Conservation (phyloP, 2,888 invertebrate species). For the Tinea semifulvella region DNA sequence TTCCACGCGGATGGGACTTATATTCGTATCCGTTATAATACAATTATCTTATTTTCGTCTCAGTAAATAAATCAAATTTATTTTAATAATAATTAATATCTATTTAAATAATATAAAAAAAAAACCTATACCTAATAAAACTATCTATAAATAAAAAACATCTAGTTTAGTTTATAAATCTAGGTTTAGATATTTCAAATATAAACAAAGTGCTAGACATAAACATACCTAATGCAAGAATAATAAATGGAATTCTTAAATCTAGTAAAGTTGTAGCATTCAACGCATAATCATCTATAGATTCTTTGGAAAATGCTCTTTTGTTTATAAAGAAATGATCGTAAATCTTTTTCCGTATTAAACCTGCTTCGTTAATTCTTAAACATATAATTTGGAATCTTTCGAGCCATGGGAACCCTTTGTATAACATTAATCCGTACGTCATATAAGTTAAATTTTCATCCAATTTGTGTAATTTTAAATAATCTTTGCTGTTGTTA, state of each 20-base stretch:
- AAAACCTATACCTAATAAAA: too few species aligned
- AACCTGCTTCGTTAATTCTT: slow-evolving; percentile 17
- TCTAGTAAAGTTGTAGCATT: slow-evolving; percentile 4
- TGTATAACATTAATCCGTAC: slow-evolving; percentile 15
- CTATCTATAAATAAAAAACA: too few species aligned
- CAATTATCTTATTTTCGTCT: too few species aligned
- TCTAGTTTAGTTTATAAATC: too few species aligned
- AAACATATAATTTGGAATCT: slow-evolving; percentile 12
- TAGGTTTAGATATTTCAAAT: slow-evolving; percentile 1
- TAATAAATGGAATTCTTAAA: slow-evolving; percentile 12
- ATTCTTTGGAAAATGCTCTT: slow-evolving; percentile 6
- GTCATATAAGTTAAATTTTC: slow-evolving; percentile 16
- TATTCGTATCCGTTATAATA: too few species aligned
- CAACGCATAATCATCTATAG: not conserved
- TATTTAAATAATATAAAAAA: too few species aligned
- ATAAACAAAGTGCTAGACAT: not conserved
- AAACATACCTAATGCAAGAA: slow-evolving; percentile 3
- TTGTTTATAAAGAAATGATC: slow-evolving; percentile 4
- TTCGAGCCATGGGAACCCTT: slow-evolving; percentile 17
- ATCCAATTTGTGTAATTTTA: slow-evolving; percentile 14
- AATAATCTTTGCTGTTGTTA: slow-evolving; percentile 6
- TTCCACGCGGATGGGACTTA: too few species aligned
- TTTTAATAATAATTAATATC: too few species aligned
- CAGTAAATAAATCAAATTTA: too few species aligned
- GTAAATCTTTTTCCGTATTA: slow-evolving; percentile 10